Evolutionary conservation across 2,888 invertebrate genomes (phyloP).

Genomic region (Sarcophaga variegata): DNA sequence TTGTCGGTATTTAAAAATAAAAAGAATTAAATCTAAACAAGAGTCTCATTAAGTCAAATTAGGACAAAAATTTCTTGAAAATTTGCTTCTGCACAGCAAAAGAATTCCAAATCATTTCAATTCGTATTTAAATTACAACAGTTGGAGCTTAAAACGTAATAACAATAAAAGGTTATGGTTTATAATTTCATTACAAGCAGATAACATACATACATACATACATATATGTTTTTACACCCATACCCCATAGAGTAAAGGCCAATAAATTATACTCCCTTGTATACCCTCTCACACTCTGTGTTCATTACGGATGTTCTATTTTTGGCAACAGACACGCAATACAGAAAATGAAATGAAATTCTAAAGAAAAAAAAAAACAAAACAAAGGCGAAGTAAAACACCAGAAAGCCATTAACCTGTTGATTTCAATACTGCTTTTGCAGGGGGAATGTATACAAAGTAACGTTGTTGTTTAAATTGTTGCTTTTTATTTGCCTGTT

Average conservation of each 20-base stretch:
- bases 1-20: not conserved
- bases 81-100: too few relatives aligned
- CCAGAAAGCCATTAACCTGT: constrained; percentile 73
- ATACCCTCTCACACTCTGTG: not conserved
- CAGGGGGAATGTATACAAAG: constrained; percentile 1
- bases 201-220: constrained; percentile 2
- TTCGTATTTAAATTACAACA: not conserved
- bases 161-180: constrained; percentile 8
- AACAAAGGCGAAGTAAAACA: constrained; percentile 8
- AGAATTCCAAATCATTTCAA: too few relatives aligned
- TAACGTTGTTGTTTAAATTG: not conserved
- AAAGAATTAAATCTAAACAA: too few relatives aligned
- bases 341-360: too few relatives aligned
- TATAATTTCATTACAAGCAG: constrained; percentile 1
- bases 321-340: constrained; percentile 61
- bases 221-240: not conserved
- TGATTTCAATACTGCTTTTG: constrained; percentile 59
- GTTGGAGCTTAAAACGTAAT: constrained; percentile 14
- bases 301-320: constrained; percentile 45
- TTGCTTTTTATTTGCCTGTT: not conserved
- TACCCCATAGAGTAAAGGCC: not conserved
- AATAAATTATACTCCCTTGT: too few relatives aligned
- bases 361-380: too few relatives aligned
- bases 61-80: too few relatives aligned
- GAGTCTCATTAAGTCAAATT: too few relatives aligned